phyloP scores from a whole-genome alignment of 2,797 vertebrate genomes.

The Gallinago nigripennis region DNA sequence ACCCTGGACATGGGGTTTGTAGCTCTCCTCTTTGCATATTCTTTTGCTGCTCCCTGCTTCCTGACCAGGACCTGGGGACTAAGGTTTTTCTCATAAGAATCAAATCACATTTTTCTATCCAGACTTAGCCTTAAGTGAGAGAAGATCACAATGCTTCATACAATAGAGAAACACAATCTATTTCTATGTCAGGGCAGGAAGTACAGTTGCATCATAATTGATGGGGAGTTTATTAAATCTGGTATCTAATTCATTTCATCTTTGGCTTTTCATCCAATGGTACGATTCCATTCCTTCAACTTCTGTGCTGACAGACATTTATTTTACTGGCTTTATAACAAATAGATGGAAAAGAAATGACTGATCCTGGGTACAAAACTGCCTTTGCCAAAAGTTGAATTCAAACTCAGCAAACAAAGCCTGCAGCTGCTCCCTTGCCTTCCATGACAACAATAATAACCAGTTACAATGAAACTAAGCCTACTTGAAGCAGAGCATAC shows the following conservation, averaged over 20 bases:
- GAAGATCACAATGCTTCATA: background rate
- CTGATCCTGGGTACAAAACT: background rate
- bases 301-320: background rate
- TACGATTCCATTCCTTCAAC: background rate
- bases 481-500: background rate
- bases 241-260: background rate
- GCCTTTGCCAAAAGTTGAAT: background rate
- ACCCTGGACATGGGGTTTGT: background rate
- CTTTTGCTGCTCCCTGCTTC: background rate
- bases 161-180: background rate
- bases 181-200: background rate
- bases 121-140: background rate
- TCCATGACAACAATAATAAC: background rate
- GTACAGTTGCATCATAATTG: background rate
- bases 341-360: background rate
- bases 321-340: background rate
- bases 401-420: conserved; percentile 7
- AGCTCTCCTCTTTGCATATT: background rate
- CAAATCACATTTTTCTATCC: background rate
- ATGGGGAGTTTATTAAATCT: background rate
- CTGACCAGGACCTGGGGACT: background rate
- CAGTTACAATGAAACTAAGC: background rate
- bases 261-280: background rate
- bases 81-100: background rate
- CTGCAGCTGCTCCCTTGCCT: background rate